Percentiles rank a stretch among this genome's conserved stretches.
Conservation (phyloP, 92 coral and sea anemone species). For the Phenganax marumi region DNA sequence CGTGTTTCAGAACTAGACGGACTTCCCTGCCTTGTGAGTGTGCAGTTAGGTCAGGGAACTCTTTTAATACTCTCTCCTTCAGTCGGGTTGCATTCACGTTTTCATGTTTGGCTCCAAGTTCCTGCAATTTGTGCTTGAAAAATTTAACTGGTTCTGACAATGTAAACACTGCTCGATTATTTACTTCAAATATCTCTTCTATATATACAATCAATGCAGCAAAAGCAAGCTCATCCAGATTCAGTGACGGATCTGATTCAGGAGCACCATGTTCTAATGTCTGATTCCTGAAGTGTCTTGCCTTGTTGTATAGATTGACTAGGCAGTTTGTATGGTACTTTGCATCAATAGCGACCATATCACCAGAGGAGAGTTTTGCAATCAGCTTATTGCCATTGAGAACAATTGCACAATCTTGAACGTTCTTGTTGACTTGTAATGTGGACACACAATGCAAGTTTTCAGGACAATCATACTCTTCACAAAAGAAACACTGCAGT, state of each 20-base stretch:
- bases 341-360: constrained; percentile 62
- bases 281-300: constrained; percentile 21
- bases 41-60: too few relatives aligned
- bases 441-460: constrained; percentile 44
- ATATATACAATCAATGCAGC: constrained; percentile 52
- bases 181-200: constrained; percentile 44
- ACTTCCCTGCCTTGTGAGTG: too few relatives aligned
- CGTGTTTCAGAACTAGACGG: too few relatives aligned
- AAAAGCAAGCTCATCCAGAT: constrained; percentile 59
- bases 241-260: not conserved
- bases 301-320: constrained; percentile 47
- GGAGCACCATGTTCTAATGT: not conserved
- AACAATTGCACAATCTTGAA: constrained; percentile 50
- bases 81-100: too few relatives aligned
- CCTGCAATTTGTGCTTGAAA: too few relatives aligned
- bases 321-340: constrained; percentile 57
- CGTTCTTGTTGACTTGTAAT: constrained; percentile 36
- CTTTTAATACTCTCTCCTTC: too few relatives aligned
- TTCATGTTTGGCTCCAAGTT: too few relatives aligned
- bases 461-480: not conserved
- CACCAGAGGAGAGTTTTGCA: constrained; percentile 61
- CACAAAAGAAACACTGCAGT: constrained; percentile 42
- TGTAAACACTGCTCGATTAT: too few relatives aligned
- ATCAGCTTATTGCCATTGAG: constrained; percentile 55
- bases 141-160: too few relatives aligned